These are phyloP conservation scores for Typhlichthys subterraneus DNA, from an alignment of 2,797 vertebrate genomes.

Conservation along the genomic window DNA sequence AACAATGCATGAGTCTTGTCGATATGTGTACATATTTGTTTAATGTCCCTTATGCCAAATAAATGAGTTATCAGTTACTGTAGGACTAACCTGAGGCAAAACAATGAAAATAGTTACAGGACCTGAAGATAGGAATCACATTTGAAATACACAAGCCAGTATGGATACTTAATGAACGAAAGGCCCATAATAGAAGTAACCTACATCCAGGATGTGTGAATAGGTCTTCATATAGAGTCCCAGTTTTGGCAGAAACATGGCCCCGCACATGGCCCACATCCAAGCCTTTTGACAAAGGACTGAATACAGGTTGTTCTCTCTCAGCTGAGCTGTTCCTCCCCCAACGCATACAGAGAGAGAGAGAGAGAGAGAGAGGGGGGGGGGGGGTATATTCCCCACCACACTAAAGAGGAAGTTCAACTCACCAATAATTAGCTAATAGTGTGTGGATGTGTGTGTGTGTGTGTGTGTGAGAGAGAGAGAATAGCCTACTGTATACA, in stretches of 20 bases:
- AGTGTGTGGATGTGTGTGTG: conserved; percentile 1
- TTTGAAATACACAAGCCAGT: not conserved
- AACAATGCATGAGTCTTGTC: conserved; percentile 1
- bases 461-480: not conserved
- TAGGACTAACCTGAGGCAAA: conserved; percentile 17
- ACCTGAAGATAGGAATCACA: conserved; percentile 22
- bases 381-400: too few species aligned
- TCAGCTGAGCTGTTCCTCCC: conserved; percentile 24
- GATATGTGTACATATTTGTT: conserved; percentile 10
- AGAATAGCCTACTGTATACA: not conserved
- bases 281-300: conserved; percentile 71
- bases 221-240: conserved; percentile 56
- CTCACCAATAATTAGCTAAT: too few species aligned
- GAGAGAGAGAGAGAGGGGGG: not conserved
- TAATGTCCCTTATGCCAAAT: not conserved
- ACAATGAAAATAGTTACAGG: not conserved
- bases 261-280: conserved; percentile 51
- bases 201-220: conserved; percentile 57
- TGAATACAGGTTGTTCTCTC: conserved; percentile 48
- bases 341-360: conserved; percentile 5
- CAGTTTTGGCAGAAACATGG: conserved; percentile 31
- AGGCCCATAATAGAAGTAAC: conserved; percentile 23
- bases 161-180: conserved; percentile 18
- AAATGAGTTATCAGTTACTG: conserved; percentile 3
- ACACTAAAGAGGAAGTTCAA: too few species aligned